A percentile compares a stretch with the other conserved stretches of the same genome.
These are phyloP conservation scores for Sander lucioperca DNA, from an alignment of 2,113 vertebrate genomes.

Conservation along the genomic window DNA sequence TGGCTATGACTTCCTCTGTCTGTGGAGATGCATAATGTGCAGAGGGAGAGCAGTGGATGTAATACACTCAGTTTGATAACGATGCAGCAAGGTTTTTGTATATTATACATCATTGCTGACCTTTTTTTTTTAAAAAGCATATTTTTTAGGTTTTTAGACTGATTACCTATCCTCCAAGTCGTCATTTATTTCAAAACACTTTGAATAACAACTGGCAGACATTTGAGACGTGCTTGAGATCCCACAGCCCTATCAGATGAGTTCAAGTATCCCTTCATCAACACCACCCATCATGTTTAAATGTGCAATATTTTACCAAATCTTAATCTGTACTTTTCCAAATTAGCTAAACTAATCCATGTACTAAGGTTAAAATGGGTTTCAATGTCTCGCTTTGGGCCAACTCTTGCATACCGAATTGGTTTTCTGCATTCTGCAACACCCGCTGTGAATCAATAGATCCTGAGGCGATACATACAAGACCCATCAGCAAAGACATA, in stretches of 20 bases:
- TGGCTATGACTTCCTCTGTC: slow-evolving; percentile 85
- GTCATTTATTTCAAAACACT: not conserved
- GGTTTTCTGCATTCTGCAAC: too few species aligned
- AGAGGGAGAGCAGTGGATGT: slow-evolving; percentile 39
- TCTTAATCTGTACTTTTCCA: too few species aligned
- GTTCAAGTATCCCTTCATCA: too few species aligned
- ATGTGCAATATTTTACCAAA: too few species aligned
- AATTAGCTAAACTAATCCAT: too few species aligned
- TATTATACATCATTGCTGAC: not conserved
- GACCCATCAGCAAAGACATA: too few species aligned
- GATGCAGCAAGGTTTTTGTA: not conserved
- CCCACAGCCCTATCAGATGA: not conserved
- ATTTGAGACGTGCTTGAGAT: not conserved
- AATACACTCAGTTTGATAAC: not conserved
- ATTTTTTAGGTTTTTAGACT: not conserved
- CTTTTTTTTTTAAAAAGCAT: slow-evolving; percentile 31
- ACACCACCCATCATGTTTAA: too few species aligned
- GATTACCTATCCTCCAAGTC: not conserved
- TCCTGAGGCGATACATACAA: too few species aligned
- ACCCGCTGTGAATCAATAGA: too few species aligned
- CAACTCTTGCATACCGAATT: too few species aligned
- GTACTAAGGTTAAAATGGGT: too few species aligned
- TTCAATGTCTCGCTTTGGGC: too few species aligned
- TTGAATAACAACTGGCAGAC: not conserved
- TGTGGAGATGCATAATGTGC: slow-evolving; percentile 66